Conservation (phyloP, 2,888 invertebrate species). For the Colostygia pectinataria region DNA sequence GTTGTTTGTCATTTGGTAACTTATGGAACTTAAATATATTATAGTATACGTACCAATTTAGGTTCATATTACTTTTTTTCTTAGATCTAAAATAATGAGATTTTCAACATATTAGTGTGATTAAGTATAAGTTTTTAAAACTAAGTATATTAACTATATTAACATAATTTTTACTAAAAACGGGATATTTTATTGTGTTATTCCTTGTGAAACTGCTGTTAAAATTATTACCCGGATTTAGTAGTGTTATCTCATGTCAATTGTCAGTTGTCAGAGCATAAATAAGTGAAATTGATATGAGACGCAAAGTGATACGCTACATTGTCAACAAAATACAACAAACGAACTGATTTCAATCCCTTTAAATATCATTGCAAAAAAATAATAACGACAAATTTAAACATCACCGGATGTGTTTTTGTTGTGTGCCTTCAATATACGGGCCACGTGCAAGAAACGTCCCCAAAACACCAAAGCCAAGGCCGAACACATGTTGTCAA, state of each 20-base stretch:
- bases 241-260: constrained; percentile 31
- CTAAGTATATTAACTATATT: no score
- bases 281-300: constrained; percentile 25
- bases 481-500: constrained; percentile 57
- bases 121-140: no score
- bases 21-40: no score
- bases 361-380: constrained; percentile 8
- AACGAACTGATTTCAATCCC: constrained; percentile 11
- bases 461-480: constrained; percentile 49
- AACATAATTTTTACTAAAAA: no score
- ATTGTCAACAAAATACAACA: constrained; percentile 3
- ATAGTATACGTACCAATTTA: neutral
- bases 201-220: constrained; percentile 12
- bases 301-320: constrained; percentile 20
- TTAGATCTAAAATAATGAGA: no score
- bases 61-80: no score
- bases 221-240: constrained; percentile 30
- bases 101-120: no score
- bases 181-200: no score
- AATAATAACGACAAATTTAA: constrained; percentile 11
- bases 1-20: no score
- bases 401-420: constrained; percentile 50
- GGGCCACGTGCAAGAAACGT: constrained; percentile 57
- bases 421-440: constrained; percentile 40
- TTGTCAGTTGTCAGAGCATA: constrained; percentile 25